phyloP scores from a whole-genome alignment of 2,797 vertebrate species.

The Tamandua tetradactyla region DNA sequence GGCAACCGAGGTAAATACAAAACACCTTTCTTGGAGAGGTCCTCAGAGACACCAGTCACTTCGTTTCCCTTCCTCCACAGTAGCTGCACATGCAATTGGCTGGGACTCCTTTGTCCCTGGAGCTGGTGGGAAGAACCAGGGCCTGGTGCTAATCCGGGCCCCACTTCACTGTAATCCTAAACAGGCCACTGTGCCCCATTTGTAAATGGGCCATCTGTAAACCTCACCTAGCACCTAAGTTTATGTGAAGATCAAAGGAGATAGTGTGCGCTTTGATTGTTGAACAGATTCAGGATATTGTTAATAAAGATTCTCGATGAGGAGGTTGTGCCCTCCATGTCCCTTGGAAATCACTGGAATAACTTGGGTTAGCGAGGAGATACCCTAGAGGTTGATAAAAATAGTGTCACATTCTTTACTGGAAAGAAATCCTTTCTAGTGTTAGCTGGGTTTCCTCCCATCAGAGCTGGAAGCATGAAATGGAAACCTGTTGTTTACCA shows the following conservation, averaged over 20 bases:
- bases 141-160: not conserved
- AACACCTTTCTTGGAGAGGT: not conserved
- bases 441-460: constrained; percentile 24
- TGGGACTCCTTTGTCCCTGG: not conserved
- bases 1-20: not conserved
- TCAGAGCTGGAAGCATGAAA: not conserved
- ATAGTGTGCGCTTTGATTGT: not conserved
- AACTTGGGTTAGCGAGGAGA: not conserved
- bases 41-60: not conserved
- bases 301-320: not conserved
- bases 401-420: not conserved
- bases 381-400: not conserved
- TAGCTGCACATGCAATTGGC: not conserved
- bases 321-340: not conserved
- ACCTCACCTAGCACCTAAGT: not conserved
- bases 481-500: not conserved
- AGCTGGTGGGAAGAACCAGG: not conserved
- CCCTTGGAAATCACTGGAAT: constrained; percentile 3
- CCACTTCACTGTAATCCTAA: not conserved
- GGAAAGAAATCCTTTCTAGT: constrained; percentile 32
- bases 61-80: not conserved
- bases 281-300: not conserved
- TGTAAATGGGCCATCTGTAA: not conserved
- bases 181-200: not conserved
- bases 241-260: not conserved